These are phyloP conservation scores for Blastobasis adustella DNA, from an alignment of 2,888 invertebrate genomes.

Conservation along the genomic window DNA sequence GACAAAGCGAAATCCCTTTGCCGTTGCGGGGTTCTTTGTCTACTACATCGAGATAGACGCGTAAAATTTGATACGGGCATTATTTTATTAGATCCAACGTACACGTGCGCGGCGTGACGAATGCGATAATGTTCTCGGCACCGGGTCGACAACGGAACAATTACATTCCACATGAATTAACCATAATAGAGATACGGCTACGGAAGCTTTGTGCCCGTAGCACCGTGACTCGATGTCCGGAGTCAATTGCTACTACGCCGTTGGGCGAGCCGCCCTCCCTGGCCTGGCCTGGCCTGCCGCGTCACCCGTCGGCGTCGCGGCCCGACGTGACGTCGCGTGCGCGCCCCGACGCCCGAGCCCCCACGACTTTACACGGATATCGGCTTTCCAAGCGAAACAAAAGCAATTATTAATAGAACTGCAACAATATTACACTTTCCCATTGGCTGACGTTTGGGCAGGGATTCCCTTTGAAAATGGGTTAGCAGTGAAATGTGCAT, in stretches of 20 bases:
- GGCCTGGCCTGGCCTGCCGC: conserved; percentile 3
- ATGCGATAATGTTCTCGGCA: conserved; percentile 65
- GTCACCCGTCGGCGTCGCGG: conserved; percentile 13
- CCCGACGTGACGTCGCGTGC: conserved; percentile 57
- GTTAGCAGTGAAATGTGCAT: conserved; percentile 9
- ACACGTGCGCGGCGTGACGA: conserved; percentile 73
- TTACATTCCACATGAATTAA: conserved; percentile 69
- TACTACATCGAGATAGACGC: conserved; percentile 70
- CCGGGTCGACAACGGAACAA: conserved; percentile 55
- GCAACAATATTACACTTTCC: conserved; percentile 17
- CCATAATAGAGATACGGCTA: conserved; percentile 55
- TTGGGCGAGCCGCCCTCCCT: conserved; percentile 5
- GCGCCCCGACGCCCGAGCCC: conserved; percentile 18
- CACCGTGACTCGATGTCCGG: conserved; percentile 50
- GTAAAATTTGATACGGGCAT: conserved; percentile 74
- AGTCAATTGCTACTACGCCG: conserved; percentile 42
- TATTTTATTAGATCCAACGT: conserved; percentile 70
- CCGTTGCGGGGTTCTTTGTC: conserved; percentile 59
- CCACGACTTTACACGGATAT: conserved; percentile 44
- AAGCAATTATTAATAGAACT: conserved; percentile 36
- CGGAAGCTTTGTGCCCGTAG: conserved; percentile 55
- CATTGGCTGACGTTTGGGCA: not conserved
- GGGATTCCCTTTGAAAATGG: conserved; percentile 1
- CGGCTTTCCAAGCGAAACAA: conserved; percentile 42
- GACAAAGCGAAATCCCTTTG: conserved; percentile 62